phyloP scores from a whole-genome alignment of 2,797 vertebrate species.

The Pseudotriccus pelzelni region DNA sequence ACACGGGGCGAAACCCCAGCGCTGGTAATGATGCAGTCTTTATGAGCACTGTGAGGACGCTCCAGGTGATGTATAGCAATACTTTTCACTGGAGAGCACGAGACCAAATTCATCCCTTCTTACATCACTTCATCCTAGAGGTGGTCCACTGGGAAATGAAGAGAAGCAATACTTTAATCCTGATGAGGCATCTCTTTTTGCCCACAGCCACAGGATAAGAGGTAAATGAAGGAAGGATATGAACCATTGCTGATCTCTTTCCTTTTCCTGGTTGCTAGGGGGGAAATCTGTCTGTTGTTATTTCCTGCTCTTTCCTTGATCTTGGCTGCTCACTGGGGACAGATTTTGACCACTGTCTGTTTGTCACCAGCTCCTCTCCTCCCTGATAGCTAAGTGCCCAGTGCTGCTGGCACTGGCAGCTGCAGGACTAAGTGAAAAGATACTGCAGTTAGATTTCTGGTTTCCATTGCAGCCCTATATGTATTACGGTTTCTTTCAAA shows the following conservation, averaged over 20 bases:
- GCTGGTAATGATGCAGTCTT: not conserved
- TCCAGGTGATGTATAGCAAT: not conserved
- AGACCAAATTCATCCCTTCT: not conserved
- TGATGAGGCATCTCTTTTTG: not conserved
- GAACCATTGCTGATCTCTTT: not conserved
- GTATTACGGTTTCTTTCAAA: not conserved
- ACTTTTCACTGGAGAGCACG: fast-evolving
- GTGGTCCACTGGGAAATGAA: not conserved
- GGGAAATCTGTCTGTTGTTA: not conserved
- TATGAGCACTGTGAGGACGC: not conserved
- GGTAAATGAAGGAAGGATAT: not conserved
- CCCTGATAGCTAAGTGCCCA: fast-evolving
- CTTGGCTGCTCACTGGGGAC: not conserved
- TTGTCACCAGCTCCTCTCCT: not conserved
- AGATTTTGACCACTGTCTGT: not conserved
- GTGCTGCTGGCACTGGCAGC: not conserved
- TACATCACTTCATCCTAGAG: not conserved
- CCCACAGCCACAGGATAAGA: not conserved
- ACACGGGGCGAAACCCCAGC: fast-evolving
- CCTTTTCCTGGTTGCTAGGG: not conserved
- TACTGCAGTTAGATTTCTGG: not conserved
- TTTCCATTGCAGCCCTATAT: not conserved
- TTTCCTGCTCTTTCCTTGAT: not conserved
- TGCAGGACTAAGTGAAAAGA: not conserved
- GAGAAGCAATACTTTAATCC: not conserved